phyloP scores from a whole-genome alignment of 2,797 vertebrate genomes.

The Myotis daubentonii region DNA sequence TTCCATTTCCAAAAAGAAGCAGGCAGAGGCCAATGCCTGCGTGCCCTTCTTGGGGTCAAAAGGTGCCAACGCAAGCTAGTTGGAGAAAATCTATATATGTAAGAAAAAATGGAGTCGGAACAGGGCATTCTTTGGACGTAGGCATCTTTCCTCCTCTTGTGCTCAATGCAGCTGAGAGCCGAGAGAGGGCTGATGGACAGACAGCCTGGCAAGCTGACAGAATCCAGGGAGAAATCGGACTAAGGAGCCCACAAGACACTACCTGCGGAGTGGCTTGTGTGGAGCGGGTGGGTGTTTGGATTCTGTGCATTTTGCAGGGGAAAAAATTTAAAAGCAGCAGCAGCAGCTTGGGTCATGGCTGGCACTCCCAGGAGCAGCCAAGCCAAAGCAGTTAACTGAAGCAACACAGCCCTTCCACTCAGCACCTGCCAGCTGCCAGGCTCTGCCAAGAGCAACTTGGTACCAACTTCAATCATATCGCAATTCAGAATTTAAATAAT shows the following conservation, averaged over 20 bases:
- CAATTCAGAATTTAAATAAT: conserved; percentile 88
- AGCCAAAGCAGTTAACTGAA: neutral
- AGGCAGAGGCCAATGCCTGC: conserved; percentile 64
- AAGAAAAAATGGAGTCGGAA: neutral
- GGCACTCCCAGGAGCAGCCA: neutral
- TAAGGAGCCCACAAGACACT: conserved; percentile 85
- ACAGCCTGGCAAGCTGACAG: conserved; percentile 82
- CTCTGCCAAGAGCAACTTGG: conserved; percentile 88
- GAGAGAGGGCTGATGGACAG: conserved; percentile 84
- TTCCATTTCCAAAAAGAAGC: conserved; percentile 45
- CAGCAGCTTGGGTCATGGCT: neutral
- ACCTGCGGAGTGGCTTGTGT: conserved; percentile 80
- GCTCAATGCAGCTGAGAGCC: conserved; percentile 86
- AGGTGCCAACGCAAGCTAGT: conserved; percentile 48
- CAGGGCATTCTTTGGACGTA: accelerated
- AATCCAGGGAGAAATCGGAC: conserved; percentile 83
- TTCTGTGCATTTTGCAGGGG: conserved; percentile 71
- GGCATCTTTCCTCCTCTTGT: conserved; percentile 72
- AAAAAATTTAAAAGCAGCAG: neutral
- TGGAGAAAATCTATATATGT: conserved; percentile 4
- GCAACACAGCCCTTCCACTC: conserved; percentile 77
- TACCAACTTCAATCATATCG: conserved; percentile 91
- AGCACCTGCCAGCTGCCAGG: conserved; percentile 90
- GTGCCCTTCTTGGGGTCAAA: conserved; percentile 55
- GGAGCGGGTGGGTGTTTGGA: neutral